Evolutionary conservation across 2,113 vertebrate species (phyloP).

Genomic region (Marmota monax): DNA sequence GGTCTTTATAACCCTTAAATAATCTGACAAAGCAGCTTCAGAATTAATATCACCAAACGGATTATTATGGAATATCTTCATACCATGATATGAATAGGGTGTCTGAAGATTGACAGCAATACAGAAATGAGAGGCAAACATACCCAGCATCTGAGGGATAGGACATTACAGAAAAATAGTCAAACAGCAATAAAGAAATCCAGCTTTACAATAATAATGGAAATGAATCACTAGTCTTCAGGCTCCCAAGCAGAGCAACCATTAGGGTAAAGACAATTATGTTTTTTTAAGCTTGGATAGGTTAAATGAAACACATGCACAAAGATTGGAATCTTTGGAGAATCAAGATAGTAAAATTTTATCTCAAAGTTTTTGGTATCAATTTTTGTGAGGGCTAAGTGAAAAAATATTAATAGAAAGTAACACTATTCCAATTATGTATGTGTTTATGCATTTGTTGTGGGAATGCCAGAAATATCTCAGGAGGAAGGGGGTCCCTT

Average conservation of each 20-base stretch:
- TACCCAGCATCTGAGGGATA: background rate
- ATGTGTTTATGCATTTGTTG: no score
- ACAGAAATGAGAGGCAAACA: background rate
- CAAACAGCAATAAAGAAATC: background rate
- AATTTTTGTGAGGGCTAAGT: background rate
- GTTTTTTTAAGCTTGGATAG: background rate
- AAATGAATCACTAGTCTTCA: background rate
- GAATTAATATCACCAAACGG: background rate
- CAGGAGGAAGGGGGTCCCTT: no score
- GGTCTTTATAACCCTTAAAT: background rate
- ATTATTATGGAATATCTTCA: background rate
- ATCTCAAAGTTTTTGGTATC: background rate
- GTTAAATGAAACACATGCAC: background rate
- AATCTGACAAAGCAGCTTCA: background rate
- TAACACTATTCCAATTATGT: background rate
- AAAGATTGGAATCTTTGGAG: background rate
- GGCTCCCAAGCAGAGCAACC: background rate
- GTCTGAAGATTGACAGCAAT: background rate
- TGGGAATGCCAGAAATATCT: no score
- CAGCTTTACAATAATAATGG: background rate
- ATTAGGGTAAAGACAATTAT: background rate
- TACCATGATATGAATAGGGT: background rate
- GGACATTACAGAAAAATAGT: background rate
- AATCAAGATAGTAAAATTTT: background rate
- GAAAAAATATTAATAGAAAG: background rate